Percentiles rank a stretch among this genome's conserved stretches.
Evolutionary conservation across 2,113 vertebrate species (phyloP).

Genomic region (Notarius quadriscutis): DNA sequence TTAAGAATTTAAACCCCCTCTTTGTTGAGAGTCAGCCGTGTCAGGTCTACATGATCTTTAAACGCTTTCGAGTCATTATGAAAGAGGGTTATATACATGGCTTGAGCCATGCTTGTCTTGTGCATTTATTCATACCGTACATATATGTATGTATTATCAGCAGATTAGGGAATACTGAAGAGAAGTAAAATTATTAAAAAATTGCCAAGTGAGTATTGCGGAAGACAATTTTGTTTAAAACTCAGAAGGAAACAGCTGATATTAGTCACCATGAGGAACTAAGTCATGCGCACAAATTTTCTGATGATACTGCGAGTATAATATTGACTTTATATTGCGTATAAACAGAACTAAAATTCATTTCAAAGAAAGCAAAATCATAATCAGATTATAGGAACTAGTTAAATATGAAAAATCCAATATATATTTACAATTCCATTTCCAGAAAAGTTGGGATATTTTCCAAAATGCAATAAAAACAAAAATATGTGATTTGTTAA

Average conservation of each 20-base stretch:
- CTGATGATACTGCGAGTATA: conserved; percentile 3
- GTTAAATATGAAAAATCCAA: background rate
- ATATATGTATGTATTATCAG: conserved; percentile 9
- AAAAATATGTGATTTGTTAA: no score
- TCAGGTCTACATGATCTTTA: conserved; percentile 12
- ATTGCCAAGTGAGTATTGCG: background rate
- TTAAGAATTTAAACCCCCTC: conserved; percentile 14
- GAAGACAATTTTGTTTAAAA: background rate
- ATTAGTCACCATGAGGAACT: conserved; percentile 5
- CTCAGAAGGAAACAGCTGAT: background rate
- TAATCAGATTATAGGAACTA: no score
- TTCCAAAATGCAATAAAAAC: no score
- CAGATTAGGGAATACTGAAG: background rate
- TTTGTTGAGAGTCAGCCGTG: background rate
- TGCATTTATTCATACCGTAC: background rate
- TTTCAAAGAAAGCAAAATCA: background rate
- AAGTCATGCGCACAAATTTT: conserved; percentile 2
- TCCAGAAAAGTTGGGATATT: no score
- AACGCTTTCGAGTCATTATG: background rate
- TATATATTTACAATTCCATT: background rate
- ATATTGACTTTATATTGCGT: background rate
- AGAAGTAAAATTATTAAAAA: background rate
- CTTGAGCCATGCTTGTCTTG: conserved; percentile 5
- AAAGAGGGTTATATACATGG: background rate
- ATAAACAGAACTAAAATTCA: background rate